Base-by-base conservation (phyloP, 2,797 vertebrate species). In the Crenuchus spilurus region DNA sequence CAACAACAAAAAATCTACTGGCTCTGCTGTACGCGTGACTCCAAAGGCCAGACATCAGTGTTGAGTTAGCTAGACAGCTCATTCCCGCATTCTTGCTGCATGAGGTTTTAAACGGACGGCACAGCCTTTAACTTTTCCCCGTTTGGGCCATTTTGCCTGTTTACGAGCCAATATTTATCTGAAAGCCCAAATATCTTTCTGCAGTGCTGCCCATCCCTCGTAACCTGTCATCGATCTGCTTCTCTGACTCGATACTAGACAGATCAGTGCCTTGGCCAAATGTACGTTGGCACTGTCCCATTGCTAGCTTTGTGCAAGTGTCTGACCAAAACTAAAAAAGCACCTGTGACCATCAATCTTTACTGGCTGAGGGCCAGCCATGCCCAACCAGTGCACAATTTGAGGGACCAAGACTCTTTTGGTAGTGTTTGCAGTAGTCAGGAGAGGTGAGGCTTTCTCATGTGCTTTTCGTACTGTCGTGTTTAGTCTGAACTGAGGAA, bases 251-350 rank as follows among this genome's bases (percentile, higher is more conserved):
- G 54, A 49, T 76, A 33, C 52, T 37, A 83, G 83, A 78, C 79
- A 85, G 86, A 73, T 33, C 87, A 87, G 89, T 88, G 88, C 89
- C 89, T 90, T 90, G 87, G 88, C 84, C 80, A 74, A 79, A 85
- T 72, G 70, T 70, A 74, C 77, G 84, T 72, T 20, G 41, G 65
- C 76, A 72, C 14, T 28, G 26, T 44, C 37, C 39, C 28, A 26
- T 69, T 70, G 62, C 73, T 72, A 76, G 76, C 81, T 83, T 83
- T 82, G 39, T 13, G 18, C 46, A 33, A 58, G 14, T n/a, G 51
- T 28, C 48, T 28, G 41, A 24, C 28, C 55, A 49, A 44, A 33
- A 30, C 20, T 14, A 31, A 54, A 65, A 60, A 54, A 41, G 22
- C 24, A 71, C 57, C 22, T 61, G 13, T 14, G 24, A 39, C 24